Base-by-base conservation (phyloP, 2,113 vertebrate species). In the Sporophila hypoxantha region DNA sequence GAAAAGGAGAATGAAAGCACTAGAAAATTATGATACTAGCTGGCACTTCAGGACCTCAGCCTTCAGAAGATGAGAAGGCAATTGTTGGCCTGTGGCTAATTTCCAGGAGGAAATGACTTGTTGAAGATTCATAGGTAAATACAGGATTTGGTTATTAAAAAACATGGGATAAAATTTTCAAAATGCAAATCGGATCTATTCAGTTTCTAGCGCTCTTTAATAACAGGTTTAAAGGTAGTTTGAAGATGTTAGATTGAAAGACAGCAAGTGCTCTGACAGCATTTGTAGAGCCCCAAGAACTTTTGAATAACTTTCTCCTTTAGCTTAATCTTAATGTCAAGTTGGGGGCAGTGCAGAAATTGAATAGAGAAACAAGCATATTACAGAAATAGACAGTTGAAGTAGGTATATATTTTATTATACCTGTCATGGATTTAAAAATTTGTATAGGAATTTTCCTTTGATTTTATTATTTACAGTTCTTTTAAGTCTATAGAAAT, bases 31-130 rank as follows among this genome's bases (percentile, higher is more conserved):
- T 50, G 30, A 89, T 65, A 50, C 13, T 85, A 69, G 34, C 29
- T 20, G n/a, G 83, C 17, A 92, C 71, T 74, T 70, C 56, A 84
- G 53, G 71, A 80, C 18, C 41, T 80, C 30, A 44, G 41, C 21
- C 61, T 41, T 65, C 56, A 62, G 73, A 87, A 78, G 36, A 71
- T 46, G 46, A 94, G 66, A 94, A 85, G 70, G 53, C 50, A 93
- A 82, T 84, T 55, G 49, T 41, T 90, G 92, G 41, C 42, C 69
- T 85, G 68, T 87, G 69, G 81, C 32, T 84, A 75, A 90, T 88
- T 96, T 95, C 71, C 76, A 85, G 60, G 89, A 89, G 75, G 37
- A 91, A 71, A 62, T n/a, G 0, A 55, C 30, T 78, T 73, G 67
- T 52, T 91, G 19, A n/a, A 87, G 64, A 74, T 71, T 65, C 69